Evolutionary conservation across 2,113 vertebrate genomes (phyloP).

Genomic region (Marcusenius ussheri): DNA sequence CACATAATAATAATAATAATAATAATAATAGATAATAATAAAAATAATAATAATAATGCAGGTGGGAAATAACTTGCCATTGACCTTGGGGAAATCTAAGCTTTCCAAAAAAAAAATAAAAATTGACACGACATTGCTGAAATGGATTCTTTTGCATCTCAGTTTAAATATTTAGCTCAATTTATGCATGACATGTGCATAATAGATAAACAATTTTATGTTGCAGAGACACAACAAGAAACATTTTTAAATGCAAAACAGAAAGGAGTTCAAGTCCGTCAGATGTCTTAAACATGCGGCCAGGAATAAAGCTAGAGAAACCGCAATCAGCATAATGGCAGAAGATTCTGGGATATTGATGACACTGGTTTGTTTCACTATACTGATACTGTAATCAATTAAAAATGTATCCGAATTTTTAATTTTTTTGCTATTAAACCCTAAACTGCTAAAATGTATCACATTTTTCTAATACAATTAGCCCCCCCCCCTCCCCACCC

Average conservation of each 20-base stretch:
- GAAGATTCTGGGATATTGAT: neutral
- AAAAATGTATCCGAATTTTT: neutral
- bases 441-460: neutral
- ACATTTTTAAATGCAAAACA: slow-evolving; percentile 7
- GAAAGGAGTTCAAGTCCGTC: neutral
- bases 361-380: neutral
- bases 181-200: neutral
- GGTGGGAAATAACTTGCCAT: neutral
- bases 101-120: neutral
- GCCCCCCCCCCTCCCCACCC: neutral
- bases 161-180: neutral
- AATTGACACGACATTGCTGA: neutral
- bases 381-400: neutral
- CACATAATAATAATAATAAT: neutral
- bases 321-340: neutral
- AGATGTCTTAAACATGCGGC: neutral
- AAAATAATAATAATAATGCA: neutral
- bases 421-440: neutral
- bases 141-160: neutral
- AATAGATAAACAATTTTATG: neutral
- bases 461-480: neutral
- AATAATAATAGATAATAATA: neutral
- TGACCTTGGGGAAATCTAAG: neutral
- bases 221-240: neutral
- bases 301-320: neutral